Percentiles rank a stretch among this genome's conserved stretches.
phyloP scores from a whole-genome alignment of 2,888 invertebrate genomes.

The Cantharis nigra region DNA sequence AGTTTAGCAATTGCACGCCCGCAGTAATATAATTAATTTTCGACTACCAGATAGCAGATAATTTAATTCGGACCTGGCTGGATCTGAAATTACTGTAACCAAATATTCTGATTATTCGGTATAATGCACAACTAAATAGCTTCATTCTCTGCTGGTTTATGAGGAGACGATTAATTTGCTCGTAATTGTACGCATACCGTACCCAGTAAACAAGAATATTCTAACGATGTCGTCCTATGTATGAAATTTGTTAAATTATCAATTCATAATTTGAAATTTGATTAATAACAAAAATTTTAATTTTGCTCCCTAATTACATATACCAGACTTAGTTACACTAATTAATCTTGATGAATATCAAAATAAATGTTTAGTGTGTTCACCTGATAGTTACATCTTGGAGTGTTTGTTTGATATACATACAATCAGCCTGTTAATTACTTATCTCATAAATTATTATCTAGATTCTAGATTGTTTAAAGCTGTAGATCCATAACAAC shows the following conservation, averaged over 20 bases:
- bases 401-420: background rate
- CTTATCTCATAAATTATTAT: background rate
- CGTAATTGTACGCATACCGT: conserved; percentile 17
- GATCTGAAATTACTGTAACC: conserved; percentile 16
- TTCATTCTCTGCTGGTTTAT: conserved; percentile 11
- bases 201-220: conserved; percentile 9
- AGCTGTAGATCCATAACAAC: too few species aligned
- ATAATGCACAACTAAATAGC: conserved; percentile 17
- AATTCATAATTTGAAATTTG: background rate
- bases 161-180: conserved; percentile 18
- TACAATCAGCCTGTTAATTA: background rate
- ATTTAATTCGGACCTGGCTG: conserved; percentile 16
- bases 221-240: background rate
- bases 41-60: conserved; percentile 12
- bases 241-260: background rate
- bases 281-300: background rate
- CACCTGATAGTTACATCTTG: background rate
- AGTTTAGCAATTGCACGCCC: conserved; percentile 6
- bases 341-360: background rate
- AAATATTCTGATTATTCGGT: conserved; percentile 17
- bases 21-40: conserved; percentile 5
- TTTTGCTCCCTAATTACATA: background rate
- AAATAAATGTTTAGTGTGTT: background rate
- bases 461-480: background rate
- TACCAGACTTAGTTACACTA: background rate